Base-by-base conservation (phyloP, 2,113 vertebrate species). In the Antechinus stuartii region DNA sequence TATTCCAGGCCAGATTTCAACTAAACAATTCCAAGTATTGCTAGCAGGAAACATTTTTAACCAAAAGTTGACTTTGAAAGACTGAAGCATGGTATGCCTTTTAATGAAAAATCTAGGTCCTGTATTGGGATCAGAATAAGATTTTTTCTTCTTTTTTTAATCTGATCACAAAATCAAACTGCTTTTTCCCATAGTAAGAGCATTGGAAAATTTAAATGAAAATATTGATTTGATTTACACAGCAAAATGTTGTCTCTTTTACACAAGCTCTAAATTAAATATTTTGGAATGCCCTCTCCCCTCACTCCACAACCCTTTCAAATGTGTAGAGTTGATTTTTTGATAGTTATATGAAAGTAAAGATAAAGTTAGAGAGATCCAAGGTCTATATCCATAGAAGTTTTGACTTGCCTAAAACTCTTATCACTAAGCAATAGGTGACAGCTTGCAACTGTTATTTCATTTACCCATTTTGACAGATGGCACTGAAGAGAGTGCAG, bases 391-490 rank as follows among this genome's bases (percentile, higher is more conserved):
- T 97, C 97, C 89, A 57, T 50, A 56, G 90, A 99, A 98, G 98
- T 99, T 98, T 97, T 98, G 97, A 98, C 98, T 98, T 98, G 98
- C 98, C 98, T 98, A 98, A 98, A 99, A 99, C 98, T 98, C 98
- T 98, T 98, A 98, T 98, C 98, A 93, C 95, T 93, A 98, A 98
- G 98, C 98, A 97, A 96, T 97, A 98, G 98, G 98, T 99, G 99
- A 99, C 99, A 99, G 99, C 99, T 99, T 99, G 98, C 98, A 98
- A 99, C 98, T 99, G 98, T 99, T 99, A 99, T 99, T 99, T 98
- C 98, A 98, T 98, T 99, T 99, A 98, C 98, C 98, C 98, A 98
- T 99, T 99, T 99, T 99, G 99, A 99, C 99, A 99, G 99, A 99
- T 99, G 99, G 99, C 98, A 98, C 97, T 98, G 98, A 98, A 98